These are phyloP conservation scores for Pemphigus obesinymphae DNA, from an alignment of 1,140 invertebrate species.

Conservation along the genomic window DNA sequence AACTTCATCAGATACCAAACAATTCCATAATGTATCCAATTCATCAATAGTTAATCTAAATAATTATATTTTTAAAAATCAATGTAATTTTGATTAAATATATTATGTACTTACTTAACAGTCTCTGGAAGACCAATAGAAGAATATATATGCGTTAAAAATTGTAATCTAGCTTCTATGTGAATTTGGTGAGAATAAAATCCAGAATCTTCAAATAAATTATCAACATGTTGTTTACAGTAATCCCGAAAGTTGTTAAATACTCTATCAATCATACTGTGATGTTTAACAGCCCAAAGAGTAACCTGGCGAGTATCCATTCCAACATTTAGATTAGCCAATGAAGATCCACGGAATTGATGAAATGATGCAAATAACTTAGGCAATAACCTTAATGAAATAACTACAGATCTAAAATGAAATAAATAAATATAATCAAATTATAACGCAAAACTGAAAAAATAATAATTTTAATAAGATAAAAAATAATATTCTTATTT, in stretches of 20 bases:
- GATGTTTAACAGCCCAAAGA: constrained; percentile 83
- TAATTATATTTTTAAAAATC: constrained; percentile 25
- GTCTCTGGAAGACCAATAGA: constrained; percentile 79
- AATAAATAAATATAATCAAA: constrained; percentile 20
- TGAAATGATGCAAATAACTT: constrained; percentile 89
- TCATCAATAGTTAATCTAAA: constrained; percentile 77
- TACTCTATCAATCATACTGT: constrained; percentile 87
- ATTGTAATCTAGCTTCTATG: constrained; percentile 83
- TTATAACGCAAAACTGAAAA: background rate
- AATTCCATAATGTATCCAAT: constrained; percentile 84
- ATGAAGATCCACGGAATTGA: constrained; percentile 64
- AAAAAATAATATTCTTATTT: too few species aligned
- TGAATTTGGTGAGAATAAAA: constrained; percentile 83
- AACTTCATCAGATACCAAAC: constrained; percentile 74
- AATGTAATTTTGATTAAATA: background rate
- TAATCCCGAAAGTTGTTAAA: constrained; percentile 76
- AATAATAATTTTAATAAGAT: too few species aligned
- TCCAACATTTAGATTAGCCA: constrained; percentile 53
- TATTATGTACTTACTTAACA: constrained; percentile 60
- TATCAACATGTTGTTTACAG: constrained; percentile 51
- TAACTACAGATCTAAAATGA: constrained; percentile 69
- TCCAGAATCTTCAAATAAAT: constrained; percentile 46
- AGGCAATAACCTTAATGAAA: constrained; percentile 79
- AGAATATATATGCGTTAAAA: constrained; percentile 88
- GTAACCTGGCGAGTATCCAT: constrained; percentile 76